Base-by-base conservation (phyloP, 2,797 vertebrate genomes). In the Sebastolobus alascanus region DNA sequence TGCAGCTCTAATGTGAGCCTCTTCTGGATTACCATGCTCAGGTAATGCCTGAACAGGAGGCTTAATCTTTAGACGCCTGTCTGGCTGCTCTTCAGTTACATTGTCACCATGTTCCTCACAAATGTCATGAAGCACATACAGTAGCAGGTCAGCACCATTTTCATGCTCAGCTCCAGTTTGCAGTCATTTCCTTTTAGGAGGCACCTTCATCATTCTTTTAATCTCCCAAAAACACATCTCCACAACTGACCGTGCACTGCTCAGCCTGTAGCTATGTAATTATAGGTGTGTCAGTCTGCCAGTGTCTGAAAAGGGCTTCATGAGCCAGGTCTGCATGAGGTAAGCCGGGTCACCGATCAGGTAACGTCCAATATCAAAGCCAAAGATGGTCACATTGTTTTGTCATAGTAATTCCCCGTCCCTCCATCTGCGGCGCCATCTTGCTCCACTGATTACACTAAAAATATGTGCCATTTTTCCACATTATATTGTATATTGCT, bases 121-220 rank as follows among this genome's bases (percentile, higher is more conserved):
- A 40, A 84, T 86, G 50, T 86, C 81, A 4, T 79, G 61, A 27
- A 88, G 80, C 7, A 85, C 78, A 25, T 25, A 25, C 25, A 25
- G 61, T 83, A 84, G 54, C 81, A 87, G 37, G 83, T 76, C 80
- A 83, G 13, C 0, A 20, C 64, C 69, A 86, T 87, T 29, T 58
- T 84, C 67, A 80, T 84, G 7, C 25, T 73, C 18, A 82, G 40
- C 16, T 79, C 69, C 43, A 90, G 54, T 8, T 79, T 73, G 60
- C 76, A 73, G 79, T 84, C 37, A 3, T 83, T 86, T 43, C 67
- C 80, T 76, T 87, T 89, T 5, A 84, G 60, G 25, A 90, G 83
- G 27, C 84, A 85, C 38, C 68, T 79, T 77, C 73, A 91, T 40
- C 37, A 9, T 64, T 77, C 81, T 59, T 86, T 86, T 13, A 84